Conservation (phyloP, 2,888 invertebrate species). For the Nymphalis c-album region DNA sequence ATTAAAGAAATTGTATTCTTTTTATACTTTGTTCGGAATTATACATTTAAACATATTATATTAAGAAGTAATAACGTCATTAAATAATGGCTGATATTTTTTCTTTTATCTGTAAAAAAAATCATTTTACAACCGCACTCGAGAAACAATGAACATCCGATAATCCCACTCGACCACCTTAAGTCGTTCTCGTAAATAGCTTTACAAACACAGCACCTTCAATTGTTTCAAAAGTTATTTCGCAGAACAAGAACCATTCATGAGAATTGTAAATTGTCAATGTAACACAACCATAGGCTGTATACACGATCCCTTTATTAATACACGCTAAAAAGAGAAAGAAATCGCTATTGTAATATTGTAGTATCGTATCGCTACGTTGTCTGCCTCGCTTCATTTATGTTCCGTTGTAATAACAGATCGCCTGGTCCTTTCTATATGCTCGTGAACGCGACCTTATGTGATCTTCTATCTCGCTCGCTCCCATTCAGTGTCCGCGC, state of each 20-base stretch:
- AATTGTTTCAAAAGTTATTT: conserved; percentile 64
- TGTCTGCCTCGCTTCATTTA: conserved; percentile 6
- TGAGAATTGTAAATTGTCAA: conserved; percentile 55
- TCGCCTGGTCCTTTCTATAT: conserved; percentile 8
- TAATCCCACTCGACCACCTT: conserved; percentile 36
- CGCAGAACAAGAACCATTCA: conserved; percentile 50
- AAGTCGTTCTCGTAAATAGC: conserved; percentile 29
- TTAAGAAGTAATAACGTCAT: too few species aligned
- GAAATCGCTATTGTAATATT: neutral
- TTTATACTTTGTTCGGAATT: neutral
- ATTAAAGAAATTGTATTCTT: neutral
- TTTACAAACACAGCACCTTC: conserved; percentile 38
- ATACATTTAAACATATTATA: too few species aligned
- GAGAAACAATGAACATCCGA: conserved; percentile 36
- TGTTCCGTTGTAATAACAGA: neutral
- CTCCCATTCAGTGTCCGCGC: conserved; percentile 75
- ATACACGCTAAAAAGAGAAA: conserved; percentile 1
- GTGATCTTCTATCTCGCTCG: conserved; percentile 61
- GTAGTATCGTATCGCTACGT: conserved; percentile 1
- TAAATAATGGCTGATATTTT: neutral
- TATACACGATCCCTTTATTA: conserved; percentile 7
- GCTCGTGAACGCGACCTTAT: conserved; percentile 65
- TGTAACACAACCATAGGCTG: conserved; percentile 58
- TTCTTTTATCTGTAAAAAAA: conserved; percentile 1
- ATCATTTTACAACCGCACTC: conserved; percentile 22